Base-by-base conservation (phyloP, 1,140 invertebrate species). In the Macrocentrus cingulum region DNA sequence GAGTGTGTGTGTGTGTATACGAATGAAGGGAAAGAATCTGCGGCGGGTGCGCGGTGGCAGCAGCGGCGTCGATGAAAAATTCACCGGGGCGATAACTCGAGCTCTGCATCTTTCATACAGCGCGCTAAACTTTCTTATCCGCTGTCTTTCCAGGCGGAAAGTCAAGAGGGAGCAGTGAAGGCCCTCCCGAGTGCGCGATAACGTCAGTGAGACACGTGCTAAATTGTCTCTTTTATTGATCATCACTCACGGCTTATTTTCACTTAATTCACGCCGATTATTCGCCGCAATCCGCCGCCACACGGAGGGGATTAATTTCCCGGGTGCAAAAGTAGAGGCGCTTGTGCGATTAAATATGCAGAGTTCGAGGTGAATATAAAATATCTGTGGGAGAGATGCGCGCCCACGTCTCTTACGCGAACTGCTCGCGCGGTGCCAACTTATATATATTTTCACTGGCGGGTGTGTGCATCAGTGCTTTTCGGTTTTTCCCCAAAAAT, bases 51-150 rank as follows among this genome's bases (percentile, higher is more conserved):
- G 20, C 44, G 19, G 22, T 15, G 20, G 15, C 29, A 23, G 4
- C 32, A 1, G 13, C 29, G 42, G 51, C 39, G 53, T 54, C 66
- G 67, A 76, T 78, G 74, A 78, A 78, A 78, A 78, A 77, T 78
- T 76, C 73, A 78, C 67, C 61, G 63, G 66, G 64, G 65, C 72
- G 72, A 76, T 77, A 77, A 77, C 71, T 71, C 66, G 69, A 60
- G 65, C 68, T 66, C 68, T 76, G 74, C 71, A 78, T 78, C 75
- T 78, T 78, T 78, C 74, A 78, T 77, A 69, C 49, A 60, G 62
- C 61, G 50, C 66, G 59, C 70, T 65, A 68, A 73, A 74, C 71
- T 74, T 74, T 75, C 70, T 76, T 74, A 75, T 76, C 72, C 69
- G 68, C 65, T 68, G 68, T 75, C 71, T 70, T 75, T 75, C 66